A percentile compares a stretch with the other conserved stretches of the same genome.
Evolutionary conservation across 2,888 invertebrate genomes (phyloP).

Genomic region (Allacma fusca): DNA sequence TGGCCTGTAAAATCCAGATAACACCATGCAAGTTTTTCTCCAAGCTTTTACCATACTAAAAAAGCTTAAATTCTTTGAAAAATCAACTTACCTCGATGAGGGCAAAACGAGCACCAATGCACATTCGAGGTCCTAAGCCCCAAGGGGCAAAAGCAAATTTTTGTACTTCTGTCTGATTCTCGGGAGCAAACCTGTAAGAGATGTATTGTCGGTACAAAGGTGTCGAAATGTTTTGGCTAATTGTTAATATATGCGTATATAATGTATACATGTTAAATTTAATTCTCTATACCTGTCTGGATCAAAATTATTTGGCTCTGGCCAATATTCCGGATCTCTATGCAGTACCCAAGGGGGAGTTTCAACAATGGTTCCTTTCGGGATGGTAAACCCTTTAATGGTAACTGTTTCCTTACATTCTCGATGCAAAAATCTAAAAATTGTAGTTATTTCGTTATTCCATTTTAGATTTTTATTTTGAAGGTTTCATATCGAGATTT

Average conservation of each 20-base stretch:
- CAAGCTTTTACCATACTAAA: neutral
- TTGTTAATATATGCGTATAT: too few relatives aligned
- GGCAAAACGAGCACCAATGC: conserved; percentile 60
- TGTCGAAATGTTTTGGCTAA: too few relatives aligned
- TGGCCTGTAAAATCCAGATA: conserved; percentile 44
- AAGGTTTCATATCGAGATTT: neutral
- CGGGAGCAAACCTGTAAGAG: conserved; percentile 55
- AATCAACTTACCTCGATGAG: conserved; percentile 53
- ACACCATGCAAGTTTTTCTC: neutral
- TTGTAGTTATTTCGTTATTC: neutral
- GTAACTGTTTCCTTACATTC: conserved; percentile 60
- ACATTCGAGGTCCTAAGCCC: conserved; percentile 59
- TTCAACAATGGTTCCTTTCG: conserved; percentile 58
- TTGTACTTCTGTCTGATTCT: conserved; percentile 59
- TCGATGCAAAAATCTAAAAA: conserved; percentile 56
- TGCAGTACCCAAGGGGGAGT: conserved; percentile 59
- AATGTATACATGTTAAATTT: too few relatives aligned
- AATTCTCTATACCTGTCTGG: conserved; percentile 43
- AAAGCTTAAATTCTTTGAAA: neutral
- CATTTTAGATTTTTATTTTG: conserved; percentile 17
- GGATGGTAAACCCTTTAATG: conserved; percentile 59
- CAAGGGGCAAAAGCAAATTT: conserved; percentile 60
- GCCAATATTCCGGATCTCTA: conserved; percentile 60
- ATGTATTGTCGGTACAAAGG: too few relatives aligned
- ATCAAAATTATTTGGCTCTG: conserved; percentile 58